A percentile compares a stretch with the other conserved stretches of the same genome.
Evolutionary conservation across 2,113 vertebrate genomes (phyloP).

Genomic region (Phylloscopus whistleri): DNA sequence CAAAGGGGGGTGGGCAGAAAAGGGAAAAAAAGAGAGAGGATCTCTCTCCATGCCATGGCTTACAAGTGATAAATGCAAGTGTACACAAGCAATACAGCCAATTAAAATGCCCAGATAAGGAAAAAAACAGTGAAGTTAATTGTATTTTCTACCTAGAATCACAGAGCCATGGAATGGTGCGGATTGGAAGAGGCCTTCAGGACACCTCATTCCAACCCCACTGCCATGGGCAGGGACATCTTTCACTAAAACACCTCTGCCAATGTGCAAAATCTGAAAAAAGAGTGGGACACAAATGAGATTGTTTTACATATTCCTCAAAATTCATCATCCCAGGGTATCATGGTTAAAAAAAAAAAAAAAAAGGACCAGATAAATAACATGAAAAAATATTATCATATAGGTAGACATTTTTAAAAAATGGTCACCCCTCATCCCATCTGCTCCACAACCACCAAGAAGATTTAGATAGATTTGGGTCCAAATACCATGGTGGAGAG

Average conservation of each 20-base stretch:
- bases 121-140: not conserved
- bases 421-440: fast-evolving
- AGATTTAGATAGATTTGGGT: not conserved
- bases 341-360: not conserved
- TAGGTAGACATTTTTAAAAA: not conserved
- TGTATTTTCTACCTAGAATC: not conserved
- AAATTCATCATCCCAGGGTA: not conserved
- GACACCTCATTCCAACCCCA: not conserved
- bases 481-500: not conserved
- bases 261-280: not conserved
- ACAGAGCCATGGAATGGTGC: not conserved
- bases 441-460: not conserved
- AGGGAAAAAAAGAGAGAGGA: not conserved
- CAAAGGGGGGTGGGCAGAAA: not conserved
- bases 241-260: not conserved
- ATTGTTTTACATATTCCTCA: not conserved
- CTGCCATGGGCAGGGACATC: not conserved
- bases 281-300: not conserved
- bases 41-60: not conserved
- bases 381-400: not conserved
- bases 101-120: not conserved
- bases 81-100: not conserved
- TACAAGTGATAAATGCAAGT: not conserved
- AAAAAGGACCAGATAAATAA: not conserved
- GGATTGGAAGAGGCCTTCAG: not conserved